Evolutionary conservation across 2,888 invertebrate genomes (phyloP).

Genomic region (Branchinecta sandiegonensis): DNA sequence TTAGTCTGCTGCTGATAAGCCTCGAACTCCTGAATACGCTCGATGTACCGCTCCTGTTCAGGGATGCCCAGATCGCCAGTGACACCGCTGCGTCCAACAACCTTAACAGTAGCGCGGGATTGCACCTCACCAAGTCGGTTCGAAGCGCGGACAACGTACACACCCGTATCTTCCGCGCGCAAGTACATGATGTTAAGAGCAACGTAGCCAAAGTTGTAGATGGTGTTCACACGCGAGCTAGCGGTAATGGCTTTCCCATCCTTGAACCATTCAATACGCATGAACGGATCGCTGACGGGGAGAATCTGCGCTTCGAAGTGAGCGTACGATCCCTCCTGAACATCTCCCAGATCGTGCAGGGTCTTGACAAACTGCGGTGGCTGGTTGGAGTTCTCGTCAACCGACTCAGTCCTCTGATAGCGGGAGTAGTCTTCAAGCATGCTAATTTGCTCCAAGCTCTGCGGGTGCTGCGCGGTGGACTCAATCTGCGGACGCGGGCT

Average conservation of each 20-base stretch:
- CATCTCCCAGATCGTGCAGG: conserved; percentile 66
- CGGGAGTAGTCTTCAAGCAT: conserved; percentile 78
- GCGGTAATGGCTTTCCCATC: conserved; percentile 86
- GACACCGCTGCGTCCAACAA: conserved; percentile 55
- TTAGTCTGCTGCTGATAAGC: conserved; percentile 62
- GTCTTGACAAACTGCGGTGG: conserved; percentile 76
- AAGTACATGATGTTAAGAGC: conserved; percentile 96
- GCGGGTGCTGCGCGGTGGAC: conserved; percentile 75
- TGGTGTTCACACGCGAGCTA: conserved; percentile 90
- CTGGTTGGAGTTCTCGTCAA: conserved; percentile 64
- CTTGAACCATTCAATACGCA: conserved; percentile 91
- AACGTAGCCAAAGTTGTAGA: conserved; percentile 98
- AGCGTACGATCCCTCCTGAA: conserved; percentile 77
- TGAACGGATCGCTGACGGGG: conserved; percentile 80
- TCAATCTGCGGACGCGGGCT: conserved; percentile 63
- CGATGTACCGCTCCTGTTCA: conserved; percentile 77
- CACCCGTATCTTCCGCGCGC: conserved; percentile 94
- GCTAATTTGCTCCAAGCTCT: conserved; percentile 74
- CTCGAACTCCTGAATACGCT: conserved; percentile 79
- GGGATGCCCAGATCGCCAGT: conserved; percentile 75
- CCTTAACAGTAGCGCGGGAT: conserved; percentile 53
- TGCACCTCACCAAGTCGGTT: conserved; percentile 81
- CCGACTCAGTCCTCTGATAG: conserved; percentile 59
- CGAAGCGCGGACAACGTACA: conserved; percentile 78
- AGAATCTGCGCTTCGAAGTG: conserved; percentile 85